Evolutionary conservation across 2,113 vertebrate genomes (phyloP).

Genomic region (Microtus richardsoni): DNA sequence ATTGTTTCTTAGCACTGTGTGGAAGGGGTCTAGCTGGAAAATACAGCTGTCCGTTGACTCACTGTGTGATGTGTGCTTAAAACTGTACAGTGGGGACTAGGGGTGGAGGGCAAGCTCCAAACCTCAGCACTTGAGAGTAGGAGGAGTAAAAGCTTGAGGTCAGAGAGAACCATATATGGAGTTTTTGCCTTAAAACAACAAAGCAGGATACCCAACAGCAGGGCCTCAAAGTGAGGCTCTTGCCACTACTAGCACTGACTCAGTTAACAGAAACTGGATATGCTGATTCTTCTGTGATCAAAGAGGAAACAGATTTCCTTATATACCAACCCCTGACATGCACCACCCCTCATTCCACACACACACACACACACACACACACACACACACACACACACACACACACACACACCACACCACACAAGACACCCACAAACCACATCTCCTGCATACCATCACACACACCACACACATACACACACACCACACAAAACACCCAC

Average conservation of each 20-base stretch:
- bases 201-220: neutral
- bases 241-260: neutral
- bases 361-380: neutral
- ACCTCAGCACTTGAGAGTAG: neutral
- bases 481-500: neutral
- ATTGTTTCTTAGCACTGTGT: neutral
- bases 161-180: neutral
- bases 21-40: neutral
- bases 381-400: neutral
- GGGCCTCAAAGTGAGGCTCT: neutral
- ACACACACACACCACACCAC: too few species aligned
- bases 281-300: neutral
- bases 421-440: neutral
- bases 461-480: neutral
- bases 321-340: neutral
- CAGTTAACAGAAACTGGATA: neutral
- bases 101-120: too few species aligned
- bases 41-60: neutral
- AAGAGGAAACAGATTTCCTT: neutral
- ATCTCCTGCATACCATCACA: neutral
- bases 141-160: neutral
- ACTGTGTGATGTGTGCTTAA: neutral
- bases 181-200: neutral
- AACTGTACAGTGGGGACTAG: neutral
- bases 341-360: neutral